phyloP scores from a whole-genome alignment of 2,888 invertebrate species.

The Lacanobia oleracea region DNA sequence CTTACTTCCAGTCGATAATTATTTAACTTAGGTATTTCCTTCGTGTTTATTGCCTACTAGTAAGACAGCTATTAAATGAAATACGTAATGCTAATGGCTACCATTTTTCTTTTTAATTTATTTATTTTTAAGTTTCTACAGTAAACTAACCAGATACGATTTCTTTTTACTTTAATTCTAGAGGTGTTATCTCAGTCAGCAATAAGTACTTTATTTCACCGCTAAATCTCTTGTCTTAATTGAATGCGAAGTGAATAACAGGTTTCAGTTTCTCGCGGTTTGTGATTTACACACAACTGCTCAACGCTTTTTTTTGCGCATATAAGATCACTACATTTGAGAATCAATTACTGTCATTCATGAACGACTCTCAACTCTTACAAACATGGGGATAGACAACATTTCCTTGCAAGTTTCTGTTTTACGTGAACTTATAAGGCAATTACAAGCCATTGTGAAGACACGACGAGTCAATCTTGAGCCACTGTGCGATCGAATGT shows the following conservation, averaged over 20 bases:
- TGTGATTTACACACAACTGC: conserved; percentile 34
- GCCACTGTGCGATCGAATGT: conserved; percentile 31
- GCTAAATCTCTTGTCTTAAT: conserved; percentile 34
- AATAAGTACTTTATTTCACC: conserved; percentile 21
- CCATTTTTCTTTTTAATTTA: neutral
- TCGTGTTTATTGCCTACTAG: conserved; percentile 7
- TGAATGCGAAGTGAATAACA: conserved; percentile 36
- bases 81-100: neutral
- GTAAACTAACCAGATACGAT: conserved; percentile 8
- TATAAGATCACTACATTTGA: conserved; percentile 25
- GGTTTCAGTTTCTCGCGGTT: conserved; percentile 35
- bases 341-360: conserved; percentile 48
- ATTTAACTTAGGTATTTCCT: neutral
- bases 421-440: conserved; percentile 47
- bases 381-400: conserved; percentile 37
- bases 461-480: conserved; percentile 53
- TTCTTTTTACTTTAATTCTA: conserved; percentile 23
- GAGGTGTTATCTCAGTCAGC: conserved; percentile 12
- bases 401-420: conserved; percentile 36
- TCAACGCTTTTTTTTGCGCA: conserved; percentile 8
- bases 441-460: conserved; percentile 55
- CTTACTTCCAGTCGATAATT: neutral
- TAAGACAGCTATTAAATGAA: conserved; percentile 15
- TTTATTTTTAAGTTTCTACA: conserved; percentile 6
- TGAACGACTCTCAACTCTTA: conserved; percentile 20